phyloP scores from a whole-genome alignment of 1,140 invertebrate species.

The Maconellicoccus hirsutus region DNA sequence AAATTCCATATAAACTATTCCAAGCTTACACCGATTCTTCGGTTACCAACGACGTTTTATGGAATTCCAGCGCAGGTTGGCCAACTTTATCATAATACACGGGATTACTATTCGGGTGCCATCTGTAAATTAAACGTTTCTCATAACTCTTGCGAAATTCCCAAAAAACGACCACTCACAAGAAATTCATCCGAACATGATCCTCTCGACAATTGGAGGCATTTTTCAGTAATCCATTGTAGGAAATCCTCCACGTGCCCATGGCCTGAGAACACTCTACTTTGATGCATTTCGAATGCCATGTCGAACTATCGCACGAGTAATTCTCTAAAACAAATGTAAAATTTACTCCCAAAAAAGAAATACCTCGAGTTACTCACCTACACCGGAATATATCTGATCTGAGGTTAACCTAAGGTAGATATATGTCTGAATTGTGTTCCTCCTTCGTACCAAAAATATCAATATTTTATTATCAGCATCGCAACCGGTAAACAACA shows the following conservation, averaged over 20 bases:
- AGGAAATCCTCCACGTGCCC: not conserved
- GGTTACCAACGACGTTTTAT: not conserved
- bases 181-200: not conserved
- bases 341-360: not conserved
- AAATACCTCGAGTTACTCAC: not conserved
- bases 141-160: too few species aligned
- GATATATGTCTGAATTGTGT: not conserved
- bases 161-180: not conserved
- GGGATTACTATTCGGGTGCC: not conserved
- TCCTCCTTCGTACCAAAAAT: not conserved
- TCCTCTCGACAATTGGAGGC: too few species aligned
- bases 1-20: too few species aligned
- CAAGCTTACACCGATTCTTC: not conserved
- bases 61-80: not conserved
- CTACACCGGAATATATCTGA: not conserved
- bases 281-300: not conserved
- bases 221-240: not conserved
- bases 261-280: not conserved
- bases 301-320: not conserved
- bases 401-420: not conserved
- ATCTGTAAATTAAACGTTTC: not conserved
- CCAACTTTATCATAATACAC: not conserved
- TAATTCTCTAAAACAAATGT: not conserved
- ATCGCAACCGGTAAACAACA: not conserved
- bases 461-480: not conserved